Evolutionary conservation across 2,113 vertebrate genomes (phyloP).

Genomic region (Tragelaphus scriptus): DNA sequence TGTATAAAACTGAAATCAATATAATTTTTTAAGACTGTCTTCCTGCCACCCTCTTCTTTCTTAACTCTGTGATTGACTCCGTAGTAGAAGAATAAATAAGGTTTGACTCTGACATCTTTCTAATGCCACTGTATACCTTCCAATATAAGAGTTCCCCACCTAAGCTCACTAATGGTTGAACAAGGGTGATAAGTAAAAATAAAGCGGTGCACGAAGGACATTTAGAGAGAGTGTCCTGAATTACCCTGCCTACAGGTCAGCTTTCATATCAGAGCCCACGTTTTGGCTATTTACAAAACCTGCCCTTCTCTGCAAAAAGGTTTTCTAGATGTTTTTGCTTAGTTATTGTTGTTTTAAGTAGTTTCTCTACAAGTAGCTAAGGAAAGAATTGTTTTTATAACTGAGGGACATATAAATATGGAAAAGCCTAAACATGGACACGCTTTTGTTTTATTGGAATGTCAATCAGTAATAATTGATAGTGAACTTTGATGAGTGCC

Average conservation of each 20-base stretch:
- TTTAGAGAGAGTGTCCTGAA: accelerated
- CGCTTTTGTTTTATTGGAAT: background rate
- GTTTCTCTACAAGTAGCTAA: background rate
- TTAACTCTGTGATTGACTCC: background rate
- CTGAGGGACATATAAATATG: background rate
- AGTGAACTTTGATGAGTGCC: background rate
- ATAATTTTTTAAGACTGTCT: background rate
- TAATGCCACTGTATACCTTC: background rate
- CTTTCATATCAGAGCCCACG: background rate
- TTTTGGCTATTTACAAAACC: background rate
- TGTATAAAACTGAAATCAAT: background rate
- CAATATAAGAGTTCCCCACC: background rate
- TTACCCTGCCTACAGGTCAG: accelerated
- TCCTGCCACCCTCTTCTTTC: background rate
- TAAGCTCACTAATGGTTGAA: background rate
- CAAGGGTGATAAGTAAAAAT: background rate
- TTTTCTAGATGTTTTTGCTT: background rate
- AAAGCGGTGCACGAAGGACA: accelerated
- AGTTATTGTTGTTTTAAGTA: background rate
- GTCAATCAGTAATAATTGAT: background rate
- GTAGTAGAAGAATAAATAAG: background rate
- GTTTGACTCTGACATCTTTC: background rate
- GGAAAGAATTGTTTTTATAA: background rate
- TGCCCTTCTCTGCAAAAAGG: background rate
- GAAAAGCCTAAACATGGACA: background rate